Evolutionary conservation across 2,113 vertebrate species (phyloP), one percentile per base, ranked within the genome.

Genomic region (Dasyurus viverrinus): DNA sequence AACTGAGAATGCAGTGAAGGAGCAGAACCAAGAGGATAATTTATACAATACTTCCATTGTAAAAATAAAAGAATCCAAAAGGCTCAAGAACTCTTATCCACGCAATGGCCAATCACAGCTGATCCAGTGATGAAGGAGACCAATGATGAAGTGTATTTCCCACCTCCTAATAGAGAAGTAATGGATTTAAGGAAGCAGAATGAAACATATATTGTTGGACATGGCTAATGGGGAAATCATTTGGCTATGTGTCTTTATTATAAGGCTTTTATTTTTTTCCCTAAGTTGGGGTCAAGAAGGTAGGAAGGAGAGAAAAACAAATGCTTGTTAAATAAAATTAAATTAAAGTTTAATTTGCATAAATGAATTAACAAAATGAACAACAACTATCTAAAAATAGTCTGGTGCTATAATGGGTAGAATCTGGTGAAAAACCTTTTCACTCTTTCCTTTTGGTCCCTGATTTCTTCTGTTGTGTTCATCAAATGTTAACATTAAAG

Each of bases 401-500:
- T 76, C 60, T 76, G 36, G 16, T 68, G 27, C 30, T n/a, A 4
- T 36, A 76, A 76, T 76, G 36, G 36, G 36, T 9, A 76, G 30
- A 16, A 76, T n/a, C 30, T n/a, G 36, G 4, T n/a, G 30, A 68
- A 68, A n/a, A 3, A 30, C 30, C 3, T 36, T 68, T 68, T 16
- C 60, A n/a, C 12, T 16, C 14, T 68, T 76, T 76, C 36, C 60
- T 76, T 76, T 95, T 1, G 16, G 68, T 90, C 53, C 54, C n/a
- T 92, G 89, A 54, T 89, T 57, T 91, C 91, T 91, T 91, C 52
- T 84, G 50, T 47, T 89, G 30, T 22, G 42, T 90, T 84, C 36
- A 90, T 95, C 92, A 53, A 48, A 89, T 27, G 92, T 93, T 94
- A 48, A 55, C 91, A 96, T 97, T 97, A 91, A 97, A 96, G 95